These are phyloP conservation scores for Vireo altiloquus DNA, from an alignment of 2,113 vertebrate species.

Conservation along the genomic window DNA sequence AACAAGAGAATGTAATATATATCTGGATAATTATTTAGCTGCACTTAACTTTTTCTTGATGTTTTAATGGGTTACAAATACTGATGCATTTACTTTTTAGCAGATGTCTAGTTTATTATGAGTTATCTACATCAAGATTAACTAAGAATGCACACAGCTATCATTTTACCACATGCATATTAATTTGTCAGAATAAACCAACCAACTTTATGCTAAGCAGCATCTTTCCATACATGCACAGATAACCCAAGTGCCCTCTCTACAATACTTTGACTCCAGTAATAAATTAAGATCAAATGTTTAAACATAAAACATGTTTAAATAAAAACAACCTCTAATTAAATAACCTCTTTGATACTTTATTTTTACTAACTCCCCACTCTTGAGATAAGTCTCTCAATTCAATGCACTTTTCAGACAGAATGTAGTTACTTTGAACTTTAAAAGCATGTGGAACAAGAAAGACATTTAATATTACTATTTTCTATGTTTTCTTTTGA, in stretches of 20 bases:
- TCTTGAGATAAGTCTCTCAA: not conserved
- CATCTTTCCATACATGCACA: not conserved
- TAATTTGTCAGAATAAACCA: slow-evolving; percentile 18
- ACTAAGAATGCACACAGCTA: slow-evolving; percentile 2
- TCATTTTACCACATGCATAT: slow-evolving; percentile 8
- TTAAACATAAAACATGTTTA: not conserved
- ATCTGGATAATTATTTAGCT: not conserved
- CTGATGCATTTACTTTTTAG: not conserved
- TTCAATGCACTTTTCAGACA: not conserved
- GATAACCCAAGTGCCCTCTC: not conserved
- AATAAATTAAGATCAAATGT: not conserved
- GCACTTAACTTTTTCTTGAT: not conserved
- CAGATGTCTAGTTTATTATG: not conserved
- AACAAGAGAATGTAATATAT: not conserved
- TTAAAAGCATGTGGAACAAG: not conserved
- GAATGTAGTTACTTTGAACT: not conserved
- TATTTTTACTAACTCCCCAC: not conserved
- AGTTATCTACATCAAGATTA: not conserved
- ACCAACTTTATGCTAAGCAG: not conserved
- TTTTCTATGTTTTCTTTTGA: not conserved
- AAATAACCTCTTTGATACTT: not conserved
- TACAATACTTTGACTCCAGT: not conserved
- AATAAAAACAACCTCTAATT: not conserved
- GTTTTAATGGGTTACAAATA: not conserved
- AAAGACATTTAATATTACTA: not conserved